Percentiles rank a stretch among this genome's conserved stretches.
Evolutionary conservation across 2,888 invertebrate species (phyloP).

Genomic region (Trichogramma dendrolimi): DNA sequence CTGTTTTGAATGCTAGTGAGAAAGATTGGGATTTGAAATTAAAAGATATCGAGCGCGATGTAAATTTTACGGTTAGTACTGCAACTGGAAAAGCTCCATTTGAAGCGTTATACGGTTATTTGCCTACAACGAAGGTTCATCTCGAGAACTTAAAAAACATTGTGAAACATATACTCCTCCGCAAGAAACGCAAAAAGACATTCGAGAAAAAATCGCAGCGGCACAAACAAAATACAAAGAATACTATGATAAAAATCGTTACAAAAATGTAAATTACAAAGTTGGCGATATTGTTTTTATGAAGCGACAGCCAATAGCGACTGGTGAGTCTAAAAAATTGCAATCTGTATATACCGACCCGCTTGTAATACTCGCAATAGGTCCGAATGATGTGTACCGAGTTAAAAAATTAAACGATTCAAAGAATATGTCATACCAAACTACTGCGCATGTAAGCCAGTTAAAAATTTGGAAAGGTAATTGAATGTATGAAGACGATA

Average conservation of each 20-base stretch:
- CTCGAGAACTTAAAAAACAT: neutral
- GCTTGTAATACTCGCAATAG: too few species aligned
- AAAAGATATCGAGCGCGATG: neutral
- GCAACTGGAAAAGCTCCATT: slow-evolving; percentile 2
- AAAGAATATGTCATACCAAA: too few species aligned
- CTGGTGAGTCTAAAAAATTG: neutral
- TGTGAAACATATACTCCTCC: neutral
- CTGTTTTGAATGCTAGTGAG: too few species aligned
- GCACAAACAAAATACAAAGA: neutral
- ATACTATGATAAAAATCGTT: neutral
- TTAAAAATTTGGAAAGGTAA: too few species aligned
- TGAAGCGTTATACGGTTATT: slow-evolving; percentile 6
- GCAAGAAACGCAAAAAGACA: neutral
- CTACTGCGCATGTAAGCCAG: too few species aligned
- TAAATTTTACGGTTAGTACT: neutral
- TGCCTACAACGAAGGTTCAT: neutral
- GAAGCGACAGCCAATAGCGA: neutral
- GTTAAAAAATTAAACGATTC: too few species aligned
- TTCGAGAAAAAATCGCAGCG: neutral
- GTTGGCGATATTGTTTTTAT: neutral
- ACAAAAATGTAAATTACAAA: neutral
- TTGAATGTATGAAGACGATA: too few species aligned
- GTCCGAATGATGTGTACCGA: too few species aligned
- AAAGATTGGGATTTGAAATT: slow-evolving; percentile 2
- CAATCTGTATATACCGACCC: too few species aligned